Percentiles rank a stretch among this genome's conserved stretches.
Conservation (phyloP, 2,888 invertebrate genomes). For the Notodonta ziczac region DNA sequence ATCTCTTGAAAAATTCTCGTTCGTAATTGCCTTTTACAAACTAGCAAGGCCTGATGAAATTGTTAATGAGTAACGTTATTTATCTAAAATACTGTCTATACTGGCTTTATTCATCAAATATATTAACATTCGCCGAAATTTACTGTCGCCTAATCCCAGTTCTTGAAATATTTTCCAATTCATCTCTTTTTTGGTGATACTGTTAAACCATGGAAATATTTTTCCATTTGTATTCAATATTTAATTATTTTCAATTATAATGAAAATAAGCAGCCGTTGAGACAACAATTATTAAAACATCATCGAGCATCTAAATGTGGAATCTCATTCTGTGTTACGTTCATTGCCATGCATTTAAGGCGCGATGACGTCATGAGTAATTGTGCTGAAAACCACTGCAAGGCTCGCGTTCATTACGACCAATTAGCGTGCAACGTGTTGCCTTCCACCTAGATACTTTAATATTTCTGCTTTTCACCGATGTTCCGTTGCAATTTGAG, state of each 20-base stretch:
- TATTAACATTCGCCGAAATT: too few relatives aligned
- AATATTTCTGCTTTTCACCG: constrained; percentile 28
- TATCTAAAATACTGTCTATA: too few relatives aligned
- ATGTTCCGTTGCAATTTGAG: not conserved
- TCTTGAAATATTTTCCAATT: too few relatives aligned
- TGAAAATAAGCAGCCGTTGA: not conserved
- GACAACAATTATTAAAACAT: constrained; percentile 18
- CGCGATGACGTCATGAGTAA: constrained; percentile 49
- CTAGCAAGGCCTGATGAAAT: not conserved
- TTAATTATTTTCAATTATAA: too few relatives aligned
- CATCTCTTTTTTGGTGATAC: too few relatives aligned
- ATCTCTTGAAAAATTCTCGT: not conserved
- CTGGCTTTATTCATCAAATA: too few relatives aligned
- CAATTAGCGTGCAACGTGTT: constrained; percentile 52
- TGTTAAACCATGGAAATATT: too few relatives aligned
- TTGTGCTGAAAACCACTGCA: constrained; percentile 44
- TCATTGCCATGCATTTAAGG: constrained; percentile 35
- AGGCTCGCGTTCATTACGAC: constrained; percentile 48
- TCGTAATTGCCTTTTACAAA: not conserved
- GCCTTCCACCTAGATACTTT: constrained; percentile 39
- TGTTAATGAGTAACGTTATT: too few relatives aligned
- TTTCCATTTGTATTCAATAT: too few relatives aligned
- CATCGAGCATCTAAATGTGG: constrained; percentile 20
- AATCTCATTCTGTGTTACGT: constrained; percentile 36
- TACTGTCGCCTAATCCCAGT: too few relatives aligned